These are phyloP conservation scores for Drosophila putrida DNA, from an alignment of 2,888 invertebrate genomes.

Conservation along the genomic window DNA sequence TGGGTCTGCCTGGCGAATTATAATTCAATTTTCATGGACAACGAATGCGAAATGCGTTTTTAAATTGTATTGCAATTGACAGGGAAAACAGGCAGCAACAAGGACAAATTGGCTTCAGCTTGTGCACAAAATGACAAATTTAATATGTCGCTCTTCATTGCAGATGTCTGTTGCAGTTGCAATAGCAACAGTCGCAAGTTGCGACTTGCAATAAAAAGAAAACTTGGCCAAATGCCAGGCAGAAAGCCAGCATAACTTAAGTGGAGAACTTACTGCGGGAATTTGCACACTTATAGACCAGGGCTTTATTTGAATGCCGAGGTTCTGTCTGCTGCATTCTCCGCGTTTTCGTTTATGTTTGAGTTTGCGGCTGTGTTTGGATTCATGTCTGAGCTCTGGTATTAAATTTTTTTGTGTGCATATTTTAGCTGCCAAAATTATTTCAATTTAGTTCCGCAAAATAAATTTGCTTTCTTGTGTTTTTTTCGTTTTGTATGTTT, in stretches of 20 bases:
- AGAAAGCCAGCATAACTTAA: conserved; percentile 20
- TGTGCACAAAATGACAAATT: conserved; percentile 74
- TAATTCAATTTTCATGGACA: conserved; percentile 55
- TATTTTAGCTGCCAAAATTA: conserved; percentile 79
- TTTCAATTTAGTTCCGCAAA: conserved; percentile 82
- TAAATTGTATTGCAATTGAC: conserved; percentile 57
- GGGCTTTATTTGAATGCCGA: conserved; percentile 46
- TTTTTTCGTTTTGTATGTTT: conserved; percentile 22
- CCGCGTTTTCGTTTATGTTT: conserved; percentile 4
- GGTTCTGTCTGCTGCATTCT: conserved; percentile 15
- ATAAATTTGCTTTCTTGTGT: conserved; percentile 68
- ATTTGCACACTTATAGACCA: conserved; percentile 39
- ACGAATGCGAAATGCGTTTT: conserved; percentile 52
- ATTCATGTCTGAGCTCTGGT: conserved; percentile 47
- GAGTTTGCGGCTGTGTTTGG: conserved; percentile 14
- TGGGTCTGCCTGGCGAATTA: conserved; percentile 10
- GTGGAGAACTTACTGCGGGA: conserved; percentile 11
- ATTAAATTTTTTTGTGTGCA: conserved; percentile 72
- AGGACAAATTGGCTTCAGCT: conserved; percentile 25
- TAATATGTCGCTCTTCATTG: conserved; percentile 72
- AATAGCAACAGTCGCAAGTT: conserved; percentile 33
- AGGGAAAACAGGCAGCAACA: conserved; percentile 32
- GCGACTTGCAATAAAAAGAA: conserved; percentile 35
- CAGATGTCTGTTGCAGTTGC: conserved; percentile 44
- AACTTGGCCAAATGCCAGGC: conserved; percentile 71